Base-by-base conservation (phyloP, 2,797 vertebrate genomes). In the Schizopygopsis pylzovi region DNA sequence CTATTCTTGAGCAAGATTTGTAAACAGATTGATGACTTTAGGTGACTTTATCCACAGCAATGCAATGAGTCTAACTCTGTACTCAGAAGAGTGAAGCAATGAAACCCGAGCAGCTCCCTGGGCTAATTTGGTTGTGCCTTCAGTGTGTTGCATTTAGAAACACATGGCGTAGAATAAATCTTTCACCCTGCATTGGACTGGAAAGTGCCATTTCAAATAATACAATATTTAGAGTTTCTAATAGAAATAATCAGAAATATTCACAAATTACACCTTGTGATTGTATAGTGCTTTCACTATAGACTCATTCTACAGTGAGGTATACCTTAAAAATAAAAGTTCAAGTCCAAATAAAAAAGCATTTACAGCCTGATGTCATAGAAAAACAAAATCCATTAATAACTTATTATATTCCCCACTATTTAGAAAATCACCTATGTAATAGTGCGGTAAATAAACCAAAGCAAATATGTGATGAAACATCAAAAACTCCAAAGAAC, bases 111-210 rank as follows among this genome's bases (percentile, higher is more conserved):
- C 86, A 84, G 88, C 89, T 92, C 90, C 59, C 91, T 72, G 68
- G 81, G 93, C 94, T 95, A 94, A 95, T 94, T 94, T 93, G 90
- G 86, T 86, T 85, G 63, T 83, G 52, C 45, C 71, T 86, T 85
- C 83, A 84, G 84, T 56, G 86, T 47, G 86, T 75, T 87, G 83
- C 61, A 89, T 91, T 89, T 91, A 91, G 89, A 91, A 90, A 90
- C 91, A 89, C 91, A 86, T 92, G 90, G 91, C 85, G 90, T 37
- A 85, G 87, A 90, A 92, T 91, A 91, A 90, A 93, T 90, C 90
- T 90, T 85, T 52, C 72, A 16, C 43, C 83, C 85, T 85, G 63
- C 78, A 77, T 39, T 76, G 67, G 39, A 70, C 80, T 33, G 65
- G 41, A 86, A 63, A 83, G 70, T 65, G 63, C 2, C 37, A 16